Evolutionary conservation across 2,888 invertebrate species (phyloP).

Genomic region (Stenodera caucasica): DNA sequence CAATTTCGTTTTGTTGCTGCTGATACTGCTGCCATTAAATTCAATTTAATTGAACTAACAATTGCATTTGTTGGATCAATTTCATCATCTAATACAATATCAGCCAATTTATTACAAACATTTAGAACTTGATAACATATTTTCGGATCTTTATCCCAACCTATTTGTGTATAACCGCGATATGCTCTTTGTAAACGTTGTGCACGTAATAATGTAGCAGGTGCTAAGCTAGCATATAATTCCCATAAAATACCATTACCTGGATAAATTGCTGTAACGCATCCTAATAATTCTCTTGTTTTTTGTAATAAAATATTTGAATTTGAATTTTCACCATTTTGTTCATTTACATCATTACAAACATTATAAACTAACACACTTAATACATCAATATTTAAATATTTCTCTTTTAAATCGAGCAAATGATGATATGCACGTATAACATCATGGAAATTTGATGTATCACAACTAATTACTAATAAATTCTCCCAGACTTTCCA

Average conservation of each 20-base stretch:
- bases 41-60: slow-evolving; percentile 47
- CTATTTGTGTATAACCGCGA: slow-evolving; percentile 68
- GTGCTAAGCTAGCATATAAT: slow-evolving; percentile 73
- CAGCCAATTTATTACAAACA: slow-evolving; percentile 63
- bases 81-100: slow-evolving; percentile 60
- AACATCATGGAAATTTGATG: slow-evolving; percentile 82
- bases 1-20: slow-evolving; percentile 54
- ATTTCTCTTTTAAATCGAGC: slow-evolving; percentile 80
- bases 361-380: slow-evolving; percentile 72
- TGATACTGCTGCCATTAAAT: slow-evolving; percentile 49
- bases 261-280: slow-evolving; percentile 69
- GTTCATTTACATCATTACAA: slow-evolving; percentile 60
- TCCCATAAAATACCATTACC: slow-evolving; percentile 80
- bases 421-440: slow-evolving; percentile 83
- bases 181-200: slow-evolving; percentile 80
- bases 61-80: slow-evolving; percentile 45
- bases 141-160: slow-evolving; percentile 63
- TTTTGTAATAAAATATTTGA: slow-evolving; percentile 49
- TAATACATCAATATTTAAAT: slow-evolving; percentile 76
- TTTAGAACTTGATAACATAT: slow-evolving; percentile 66
- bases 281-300: slow-evolving; percentile 71
- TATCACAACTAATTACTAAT: slow-evolving; percentile 83
- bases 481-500: slow-evolving; percentile 98
- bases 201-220: slow-evolving; percentile 62
- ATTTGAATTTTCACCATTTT: slow-evolving; percentile 57